These are phyloP conservation scores for Euthynnus affinis DNA, from an alignment of 2,797 vertebrate species.

Conservation along the genomic window DNA sequence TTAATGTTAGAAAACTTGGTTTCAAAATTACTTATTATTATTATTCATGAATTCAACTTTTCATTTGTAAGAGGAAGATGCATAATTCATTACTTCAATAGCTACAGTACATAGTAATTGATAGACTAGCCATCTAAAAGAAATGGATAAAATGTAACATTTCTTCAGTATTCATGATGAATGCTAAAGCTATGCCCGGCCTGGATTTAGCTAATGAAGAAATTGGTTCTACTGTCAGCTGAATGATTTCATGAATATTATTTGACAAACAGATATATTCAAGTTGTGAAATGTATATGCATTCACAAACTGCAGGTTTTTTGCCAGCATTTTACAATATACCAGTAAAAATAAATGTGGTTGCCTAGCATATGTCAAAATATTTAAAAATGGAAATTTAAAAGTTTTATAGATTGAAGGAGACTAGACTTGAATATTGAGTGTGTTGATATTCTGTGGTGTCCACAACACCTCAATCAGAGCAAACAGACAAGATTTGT, in stretches of 20 bases:
- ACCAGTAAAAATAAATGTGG: not conserved
- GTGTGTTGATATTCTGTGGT: slow-evolving; percentile 3
- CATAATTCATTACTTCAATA: not conserved
- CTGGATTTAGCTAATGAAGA: slow-evolving; percentile 1
- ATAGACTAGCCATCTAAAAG: not conserved
- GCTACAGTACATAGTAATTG: not conserved
- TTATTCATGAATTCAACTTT: not conserved
- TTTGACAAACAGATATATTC: not conserved
- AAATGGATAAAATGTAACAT: not conserved
- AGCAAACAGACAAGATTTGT: too few relatives aligned
- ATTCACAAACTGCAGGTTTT: not conserved
- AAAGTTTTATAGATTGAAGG: too few relatives aligned
- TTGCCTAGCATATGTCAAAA: too few relatives aligned
- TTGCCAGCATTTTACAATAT: too few relatives aligned
- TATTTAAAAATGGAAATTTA: too few relatives aligned
- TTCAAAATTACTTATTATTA: too few relatives aligned
- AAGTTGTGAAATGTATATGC: slow-evolving; percentile 4
- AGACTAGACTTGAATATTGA: slow-evolving; percentile 7
- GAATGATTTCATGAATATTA: not conserved
- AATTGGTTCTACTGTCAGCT: not conserved
- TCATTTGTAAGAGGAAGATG: not conserved
- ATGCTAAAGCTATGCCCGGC: not conserved
- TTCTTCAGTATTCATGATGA: not conserved
- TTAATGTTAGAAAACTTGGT: not conserved
- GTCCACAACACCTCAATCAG: slow-evolving; percentile 7